These are phyloP conservation scores for Gymnoscopelus braueri DNA, from an alignment of 2,797 vertebrate genomes.

Conservation along the genomic window DNA sequence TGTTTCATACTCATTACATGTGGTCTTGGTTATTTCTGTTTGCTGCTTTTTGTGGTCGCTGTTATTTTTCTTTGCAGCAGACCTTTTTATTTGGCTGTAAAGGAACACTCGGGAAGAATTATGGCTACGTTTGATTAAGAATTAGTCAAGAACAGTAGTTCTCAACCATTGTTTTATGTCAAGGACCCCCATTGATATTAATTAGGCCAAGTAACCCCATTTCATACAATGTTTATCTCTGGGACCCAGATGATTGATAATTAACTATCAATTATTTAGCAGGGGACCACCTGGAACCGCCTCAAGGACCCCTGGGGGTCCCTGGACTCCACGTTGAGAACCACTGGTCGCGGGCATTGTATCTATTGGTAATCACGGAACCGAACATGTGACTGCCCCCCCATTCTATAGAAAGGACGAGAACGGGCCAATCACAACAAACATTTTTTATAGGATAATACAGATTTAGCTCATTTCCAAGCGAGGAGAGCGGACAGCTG, in stretches of 20 bases:
- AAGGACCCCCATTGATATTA: no score
- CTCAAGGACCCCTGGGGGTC: no score
- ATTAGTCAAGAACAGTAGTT: no score
- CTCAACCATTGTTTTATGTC: no score
- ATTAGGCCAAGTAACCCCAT: no score
- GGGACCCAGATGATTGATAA: no score
- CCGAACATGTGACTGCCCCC: slow-evolving; percentile 18
- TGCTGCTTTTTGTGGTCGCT: slow-evolving; percentile 46
- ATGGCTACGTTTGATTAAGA: background rate
- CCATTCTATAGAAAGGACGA: slow-evolving; percentile 16
- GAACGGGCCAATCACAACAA: background rate
- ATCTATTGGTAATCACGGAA: slow-evolving; percentile 23
- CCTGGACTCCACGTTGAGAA: no score
- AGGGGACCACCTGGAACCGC: no score
- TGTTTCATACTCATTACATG: slow-evolving; percentile 73
- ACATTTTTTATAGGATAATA: background rate
- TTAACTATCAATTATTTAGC: no score
- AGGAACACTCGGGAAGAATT: slow-evolving; percentile 5
- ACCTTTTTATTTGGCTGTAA: slow-evolving; percentile 49
- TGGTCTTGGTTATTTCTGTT: slow-evolving; percentile 71
- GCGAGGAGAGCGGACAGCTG: no score
- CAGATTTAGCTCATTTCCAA: no score
- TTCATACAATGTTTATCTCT: no score
- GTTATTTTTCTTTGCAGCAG: slow-evolving; percentile 54
- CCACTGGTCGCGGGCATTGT: slow-evolving; percentile 5